A percentile compares a stretch with the other conserved stretches of the same genome.
Evolutionary conservation across 2,888 invertebrate species (phyloP).

Genomic region (Allophyes oxyacanthae): DNA sequence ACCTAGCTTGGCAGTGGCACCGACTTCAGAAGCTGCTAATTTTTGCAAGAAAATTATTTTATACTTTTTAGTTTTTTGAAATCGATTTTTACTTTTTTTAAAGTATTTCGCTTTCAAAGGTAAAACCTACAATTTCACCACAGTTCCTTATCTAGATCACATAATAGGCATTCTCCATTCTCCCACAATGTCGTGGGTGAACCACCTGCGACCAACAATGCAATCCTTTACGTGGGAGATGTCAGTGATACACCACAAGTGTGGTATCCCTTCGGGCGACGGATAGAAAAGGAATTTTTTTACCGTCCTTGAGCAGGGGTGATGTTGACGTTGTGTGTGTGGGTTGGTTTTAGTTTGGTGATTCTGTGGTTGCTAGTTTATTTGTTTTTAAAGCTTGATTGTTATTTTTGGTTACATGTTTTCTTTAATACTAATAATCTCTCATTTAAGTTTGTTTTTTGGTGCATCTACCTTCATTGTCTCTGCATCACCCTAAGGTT

Average conservation of each 20-base stretch:
- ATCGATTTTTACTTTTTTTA: no score
- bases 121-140: background rate
- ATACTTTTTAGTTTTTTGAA: no score
- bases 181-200: slow-evolving; percentile 27
- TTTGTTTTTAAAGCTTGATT: no score
- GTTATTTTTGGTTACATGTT: no score
- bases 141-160: slow-evolving; percentile 24
- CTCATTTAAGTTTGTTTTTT: no score
- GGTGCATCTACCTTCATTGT: no score
- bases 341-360: slow-evolving; percentile 1
- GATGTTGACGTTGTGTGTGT: slow-evolving; percentile 1
- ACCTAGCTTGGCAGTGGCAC: no score
- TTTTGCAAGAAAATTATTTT: no score
- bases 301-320: background rate
- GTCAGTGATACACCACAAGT: slow-evolving; percentile 24
- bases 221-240: slow-evolving; percentile 44
- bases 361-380: background rate
- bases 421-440: no score
- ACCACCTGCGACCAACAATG: slow-evolving; percentile 30
- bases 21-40: no score
- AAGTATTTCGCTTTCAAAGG: no score
- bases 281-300: background rate
- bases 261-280: slow-evolving; percentile 30
- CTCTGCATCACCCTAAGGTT: no score
- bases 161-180: slow-evolving; percentile 15